These are phyloP conservation scores for Steatocranus sp. DNA, from an alignment of 2,797 vertebrate genomes.

Conservation along the genomic window DNA sequence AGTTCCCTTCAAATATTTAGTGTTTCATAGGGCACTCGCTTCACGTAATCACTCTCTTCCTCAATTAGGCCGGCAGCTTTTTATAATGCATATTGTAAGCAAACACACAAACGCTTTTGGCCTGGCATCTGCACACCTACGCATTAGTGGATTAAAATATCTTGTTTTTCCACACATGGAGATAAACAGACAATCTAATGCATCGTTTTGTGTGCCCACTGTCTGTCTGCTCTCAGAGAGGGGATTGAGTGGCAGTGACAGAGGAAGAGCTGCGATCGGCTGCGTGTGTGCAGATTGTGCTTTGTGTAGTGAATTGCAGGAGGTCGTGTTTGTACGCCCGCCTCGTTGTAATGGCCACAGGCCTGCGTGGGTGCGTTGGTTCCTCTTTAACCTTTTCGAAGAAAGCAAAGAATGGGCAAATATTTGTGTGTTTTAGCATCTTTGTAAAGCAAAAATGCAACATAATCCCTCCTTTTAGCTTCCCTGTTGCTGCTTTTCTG, in stretches of 20 bases:
- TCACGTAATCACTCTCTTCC: neutral
- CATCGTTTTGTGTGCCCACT: neutral
- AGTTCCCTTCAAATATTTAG: conserved; percentile 51
- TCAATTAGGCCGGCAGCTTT: conserved; percentile 8
- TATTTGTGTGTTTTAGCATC: neutral
- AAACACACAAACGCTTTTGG: neutral
- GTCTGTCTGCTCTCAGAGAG: conserved; percentile 14
- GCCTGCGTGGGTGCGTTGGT: neutral
- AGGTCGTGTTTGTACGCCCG: conserved; percentile 25
- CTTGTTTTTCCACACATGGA: neutral
- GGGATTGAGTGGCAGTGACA: conserved; percentile 29
- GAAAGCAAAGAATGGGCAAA: neutral
- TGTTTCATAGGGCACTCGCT: conserved; percentile 1
- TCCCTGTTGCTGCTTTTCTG: neutral
- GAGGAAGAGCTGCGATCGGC: conserved; percentile 32
- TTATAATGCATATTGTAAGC: conserved; percentile 2
- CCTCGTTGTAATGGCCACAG: neutral
- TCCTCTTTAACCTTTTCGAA: neutral
- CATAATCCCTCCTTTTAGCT: neutral
- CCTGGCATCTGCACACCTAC: conserved; percentile 1
- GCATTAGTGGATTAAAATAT: neutral
- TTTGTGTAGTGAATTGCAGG: conserved; percentile 2
- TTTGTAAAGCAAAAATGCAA: neutral
- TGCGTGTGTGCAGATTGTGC: neutral
- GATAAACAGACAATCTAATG: neutral